Evolutionary conservation across 1,140 invertebrate genomes (phyloP).

Genomic region (Aphelinus certus): DNA sequence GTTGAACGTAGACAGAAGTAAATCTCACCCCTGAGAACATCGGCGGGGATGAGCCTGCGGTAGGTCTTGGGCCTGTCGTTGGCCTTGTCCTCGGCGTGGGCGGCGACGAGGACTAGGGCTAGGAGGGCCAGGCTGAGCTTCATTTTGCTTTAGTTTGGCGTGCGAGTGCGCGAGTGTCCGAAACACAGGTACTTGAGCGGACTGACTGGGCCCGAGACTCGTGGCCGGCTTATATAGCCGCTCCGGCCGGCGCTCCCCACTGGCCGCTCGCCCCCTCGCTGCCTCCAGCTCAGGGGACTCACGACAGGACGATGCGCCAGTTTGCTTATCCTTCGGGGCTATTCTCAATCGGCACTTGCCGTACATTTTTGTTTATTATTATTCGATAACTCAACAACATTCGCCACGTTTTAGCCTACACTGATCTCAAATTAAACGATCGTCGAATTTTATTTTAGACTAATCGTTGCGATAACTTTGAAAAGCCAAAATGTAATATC

Average conservation of each 20-base stretch:
- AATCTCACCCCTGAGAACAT: slow-evolving; percentile 81
- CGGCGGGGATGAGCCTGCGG: slow-evolving; percentile 83
- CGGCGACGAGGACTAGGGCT: slow-evolving; percentile 66
- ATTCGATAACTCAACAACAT: no score
- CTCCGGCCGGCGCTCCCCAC: slow-evolving; percentile 56
- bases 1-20: background rate
- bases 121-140: slow-evolving; percentile 55
- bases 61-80: slow-evolving; percentile 73
- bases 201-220: slow-evolving; percentile 61
- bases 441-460: no score
- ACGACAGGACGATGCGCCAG: no score
- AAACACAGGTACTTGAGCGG: slow-evolving; percentile 51
- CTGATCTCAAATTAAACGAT: no score
- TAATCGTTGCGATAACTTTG: no score
- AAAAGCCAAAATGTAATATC: no score
- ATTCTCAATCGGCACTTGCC: no score
- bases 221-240: slow-evolving; percentile 60
- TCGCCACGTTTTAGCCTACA: no score
- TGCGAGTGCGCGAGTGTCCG: slow-evolving; percentile 39
- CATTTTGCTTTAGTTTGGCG: slow-evolving; percentile 47
- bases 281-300: no score
- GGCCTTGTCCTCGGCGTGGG: slow-evolving; percentile 69
- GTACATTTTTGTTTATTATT: no score
- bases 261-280: slow-evolving; percentile 36
- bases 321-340: no score